These are phyloP conservation scores for Onychomys arenicola DNA, from an alignment of 2,797 vertebrate genomes.

Conservation along the genomic window DNA sequence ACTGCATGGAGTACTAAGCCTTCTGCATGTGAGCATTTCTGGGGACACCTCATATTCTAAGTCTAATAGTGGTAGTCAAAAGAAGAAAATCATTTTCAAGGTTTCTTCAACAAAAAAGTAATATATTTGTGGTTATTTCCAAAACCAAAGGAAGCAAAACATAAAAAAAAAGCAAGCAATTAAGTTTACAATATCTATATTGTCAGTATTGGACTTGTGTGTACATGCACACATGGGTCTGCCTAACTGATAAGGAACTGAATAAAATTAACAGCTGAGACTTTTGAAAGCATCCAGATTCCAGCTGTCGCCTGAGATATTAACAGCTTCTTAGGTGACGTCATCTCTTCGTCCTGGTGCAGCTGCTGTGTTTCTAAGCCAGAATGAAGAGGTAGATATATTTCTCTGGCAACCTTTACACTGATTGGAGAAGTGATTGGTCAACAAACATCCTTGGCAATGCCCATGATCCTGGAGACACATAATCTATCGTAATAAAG, in stretches of 20 bases:
- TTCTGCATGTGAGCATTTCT: not conserved
- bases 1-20: not conserved
- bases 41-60: not conserved
- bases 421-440: constrained; percentile 61
- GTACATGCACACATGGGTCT: not conserved
- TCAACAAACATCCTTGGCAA: constrained; percentile 34
- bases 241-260: not conserved
- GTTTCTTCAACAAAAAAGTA: not conserved
- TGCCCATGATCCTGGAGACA: constrained; percentile 57
- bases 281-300: not conserved
- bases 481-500: constrained; percentile 73
- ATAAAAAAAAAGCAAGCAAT: constrained; percentile 30
- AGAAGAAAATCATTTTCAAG: not conserved
- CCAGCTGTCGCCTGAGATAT: constrained; percentile 41
- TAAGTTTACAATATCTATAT: not conserved
- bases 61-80: not conserved
- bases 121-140: not conserved
- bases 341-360: not conserved
- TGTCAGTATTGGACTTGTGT: not conserved
- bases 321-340: not conserved
- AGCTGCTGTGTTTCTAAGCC: constrained; percentile 30
- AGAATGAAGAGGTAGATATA: constrained; percentile 40
- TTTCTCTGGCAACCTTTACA: constrained; percentile 59
- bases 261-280: constrained; percentile 48
- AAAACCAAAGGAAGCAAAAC: not conserved